These are phyloP conservation scores for Aphodius sticticus DNA, from an alignment of 2,888 invertebrate species.

Conservation along the genomic window DNA sequence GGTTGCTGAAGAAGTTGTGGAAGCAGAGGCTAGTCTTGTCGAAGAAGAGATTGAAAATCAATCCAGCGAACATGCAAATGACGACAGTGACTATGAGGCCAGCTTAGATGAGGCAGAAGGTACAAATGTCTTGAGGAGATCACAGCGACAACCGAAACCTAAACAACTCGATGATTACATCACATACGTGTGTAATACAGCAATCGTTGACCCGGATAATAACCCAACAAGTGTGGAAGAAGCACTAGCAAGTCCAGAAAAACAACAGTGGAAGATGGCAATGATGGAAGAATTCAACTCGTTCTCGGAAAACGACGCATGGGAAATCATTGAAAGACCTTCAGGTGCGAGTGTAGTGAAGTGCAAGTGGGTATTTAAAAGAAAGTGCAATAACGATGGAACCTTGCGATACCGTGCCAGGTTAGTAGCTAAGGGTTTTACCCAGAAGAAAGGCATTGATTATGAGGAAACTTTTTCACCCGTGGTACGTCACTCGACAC, in stretches of 20 bases:
- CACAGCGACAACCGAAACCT: slow-evolving; percentile 38
- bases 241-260: slow-evolving; percentile 45
- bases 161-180: slow-evolving; percentile 42
- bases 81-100: slow-evolving; percentile 14
- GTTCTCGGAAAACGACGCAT: slow-evolving; percentile 48
- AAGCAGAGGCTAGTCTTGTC: neutral
- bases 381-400: slow-evolving; percentile 43
- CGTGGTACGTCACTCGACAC: slow-evolving; percentile 42
- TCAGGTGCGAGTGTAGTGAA: slow-evolving; percentile 42
- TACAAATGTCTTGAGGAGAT: slow-evolving; percentile 37
- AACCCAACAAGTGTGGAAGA: slow-evolving; percentile 40
- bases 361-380: slow-evolving; percentile 50
- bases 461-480: slow-evolving; percentile 44
- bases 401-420: slow-evolving; percentile 39
- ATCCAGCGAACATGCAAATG: slow-evolving; percentile 15
- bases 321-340: slow-evolving; percentile 46
- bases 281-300: slow-evolving; percentile 47
- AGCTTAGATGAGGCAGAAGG: slow-evolving; percentile 5
- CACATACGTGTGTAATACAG: slow-evolving; percentile 40
- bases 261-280: slow-evolving; percentile 43
- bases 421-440: slow-evolving; percentile 38
- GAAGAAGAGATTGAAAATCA: neutral
- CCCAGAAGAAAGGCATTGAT: slow-evolving; percentile 39
- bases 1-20: slow-evolving; percentile 31
- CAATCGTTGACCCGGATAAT: slow-evolving; percentile 29